A percentile compares a stretch with the other conserved stretches of the same genome.
phyloP scores from a whole-genome alignment of 2,797 vertebrate species.

The Coregonus sp. region DNA sequence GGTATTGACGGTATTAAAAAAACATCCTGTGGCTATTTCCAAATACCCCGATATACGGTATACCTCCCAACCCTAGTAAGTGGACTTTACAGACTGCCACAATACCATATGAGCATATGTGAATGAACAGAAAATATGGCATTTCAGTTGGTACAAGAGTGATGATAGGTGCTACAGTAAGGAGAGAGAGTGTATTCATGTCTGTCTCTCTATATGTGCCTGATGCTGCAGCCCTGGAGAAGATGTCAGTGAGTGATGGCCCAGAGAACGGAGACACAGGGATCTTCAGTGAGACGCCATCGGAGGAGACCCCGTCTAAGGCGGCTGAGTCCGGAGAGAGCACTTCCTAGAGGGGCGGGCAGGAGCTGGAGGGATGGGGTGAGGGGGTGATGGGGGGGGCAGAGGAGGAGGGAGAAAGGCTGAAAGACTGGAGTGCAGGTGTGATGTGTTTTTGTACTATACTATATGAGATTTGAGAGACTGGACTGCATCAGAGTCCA shows the following conservation, averaged over 20 bases:
- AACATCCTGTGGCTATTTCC: too few species aligned
- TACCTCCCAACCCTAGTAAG: too few species aligned
- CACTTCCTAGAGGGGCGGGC: slow-evolving; percentile 75
- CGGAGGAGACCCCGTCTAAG: slow-evolving; percentile 82
- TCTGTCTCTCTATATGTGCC: background rate
- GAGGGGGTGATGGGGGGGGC: background rate
- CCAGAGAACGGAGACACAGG: slow-evolving; percentile 86
- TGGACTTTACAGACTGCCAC: background rate
- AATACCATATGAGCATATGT: background rate
- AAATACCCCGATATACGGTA: too few species aligned
- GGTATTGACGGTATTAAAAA: too few species aligned
- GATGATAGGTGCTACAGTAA: background rate
- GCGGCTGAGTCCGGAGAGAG: slow-evolving; percentile 76
- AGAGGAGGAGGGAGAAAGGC: slow-evolving; percentile 4
- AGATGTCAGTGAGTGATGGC: slow-evolving; percentile 82
- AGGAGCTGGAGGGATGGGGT: background rate
- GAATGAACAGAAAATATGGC: background rate
- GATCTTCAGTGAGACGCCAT: slow-evolving; percentile 77
- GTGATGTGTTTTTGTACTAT: slow-evolving; percentile 26
- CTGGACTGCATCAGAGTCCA: slow-evolving; percentile 18
- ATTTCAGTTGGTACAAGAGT: background rate
- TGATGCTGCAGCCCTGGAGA: slow-evolving; percentile 80
- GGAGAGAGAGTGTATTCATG: background rate
- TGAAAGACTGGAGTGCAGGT: slow-evolving; percentile 7
- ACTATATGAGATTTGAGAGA: slow-evolving; percentile 23